phyloP scores from a whole-genome alignment of 2,797 vertebrate genomes.

The Melanotaenia pygmaea region DNA sequence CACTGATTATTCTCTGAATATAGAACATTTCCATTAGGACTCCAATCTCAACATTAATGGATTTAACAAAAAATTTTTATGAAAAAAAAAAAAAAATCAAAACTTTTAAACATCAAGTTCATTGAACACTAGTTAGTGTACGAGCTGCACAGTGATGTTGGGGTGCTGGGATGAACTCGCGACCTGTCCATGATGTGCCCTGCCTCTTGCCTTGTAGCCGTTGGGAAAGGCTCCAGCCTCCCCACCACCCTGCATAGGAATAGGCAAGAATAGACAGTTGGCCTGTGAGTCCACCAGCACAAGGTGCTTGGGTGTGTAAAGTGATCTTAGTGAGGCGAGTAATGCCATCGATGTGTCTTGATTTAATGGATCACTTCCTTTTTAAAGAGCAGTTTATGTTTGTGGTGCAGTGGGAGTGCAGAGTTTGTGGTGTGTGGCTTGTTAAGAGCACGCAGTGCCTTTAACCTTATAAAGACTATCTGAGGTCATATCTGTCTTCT shows the following conservation, averaged over 20 bases:
- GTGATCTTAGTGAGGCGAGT: constrained; percentile 26
- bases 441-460: constrained; percentile 13
- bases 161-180: too few species aligned
- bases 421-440: constrained; percentile 11
- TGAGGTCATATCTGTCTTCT: constrained; percentile 12
- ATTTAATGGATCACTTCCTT: constrained; percentile 24
- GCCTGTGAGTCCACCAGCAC: constrained; percentile 18
- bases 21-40: too few species aligned
- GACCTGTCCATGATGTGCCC: too few species aligned
- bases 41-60: too few species aligned
- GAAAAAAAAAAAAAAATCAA: too few species aligned
- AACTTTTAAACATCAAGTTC: too few species aligned
- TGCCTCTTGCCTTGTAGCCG: too few species aligned
- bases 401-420: not conserved
- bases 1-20: not conserved
- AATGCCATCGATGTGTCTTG: constrained; percentile 17
- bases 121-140: too few species aligned
- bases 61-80: not conserved
- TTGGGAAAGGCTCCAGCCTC: too few species aligned
- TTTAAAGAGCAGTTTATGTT: constrained; percentile 4
- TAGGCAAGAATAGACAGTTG: too few species aligned
- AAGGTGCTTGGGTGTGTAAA: constrained; percentile 31
- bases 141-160: too few species aligned
- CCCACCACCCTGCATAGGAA: too few species aligned
- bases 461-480: constrained; percentile 22